Evolutionary conservation across 2,113 vertebrate genomes (phyloP), one percentile per base, ranked within the genome.

Genomic region (Furnarius figulus): DNA sequence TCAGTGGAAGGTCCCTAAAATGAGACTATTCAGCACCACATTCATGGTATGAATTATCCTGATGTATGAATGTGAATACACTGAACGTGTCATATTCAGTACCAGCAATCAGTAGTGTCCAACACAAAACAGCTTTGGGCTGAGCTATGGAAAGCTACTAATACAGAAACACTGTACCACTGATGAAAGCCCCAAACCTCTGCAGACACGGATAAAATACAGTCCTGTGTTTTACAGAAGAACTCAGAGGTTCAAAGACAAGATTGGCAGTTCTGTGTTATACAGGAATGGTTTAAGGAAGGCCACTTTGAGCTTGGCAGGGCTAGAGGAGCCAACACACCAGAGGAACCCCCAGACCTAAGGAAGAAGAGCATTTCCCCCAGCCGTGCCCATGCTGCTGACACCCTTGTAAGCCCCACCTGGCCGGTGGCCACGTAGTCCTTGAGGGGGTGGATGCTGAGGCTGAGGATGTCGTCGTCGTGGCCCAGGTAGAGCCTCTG

Each of bases 401-500:
- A 9, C 46, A 46, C 20, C 18, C 19, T 5, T 30, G 8, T 21
- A 9, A 30, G 17, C 3, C 81, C 27, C 86, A 99, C 99, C 99
- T 99, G 99, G 16, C 99, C 99, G 0, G 99, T 99, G 77, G 99
- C 99, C 72, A 98, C 98, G 2, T 98, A 99, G 97, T 99, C 99
- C 96, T 99, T 99, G 83, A 99, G 96, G 2, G 99, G 99, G 63
- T 99, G 99, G 80, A 99, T 98, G 37, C 98, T 96, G 52, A 99
- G 98, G 96, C 99, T 98, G 85, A 99, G 98, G 94, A 99, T 99
- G 95, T 99, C 99, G 8, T 99, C 99, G 12, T 99, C 99, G 0
- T 99, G 99, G 3, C 99, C 99, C 39, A 99, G 98, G 97, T 99
- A 99, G 40, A 99, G 98, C 59, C 99, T 98, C 96, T 99, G 99